Evolutionary conservation across 2,888 invertebrate species (phyloP).

Genomic region (Pantelozetes paolii): DNA sequence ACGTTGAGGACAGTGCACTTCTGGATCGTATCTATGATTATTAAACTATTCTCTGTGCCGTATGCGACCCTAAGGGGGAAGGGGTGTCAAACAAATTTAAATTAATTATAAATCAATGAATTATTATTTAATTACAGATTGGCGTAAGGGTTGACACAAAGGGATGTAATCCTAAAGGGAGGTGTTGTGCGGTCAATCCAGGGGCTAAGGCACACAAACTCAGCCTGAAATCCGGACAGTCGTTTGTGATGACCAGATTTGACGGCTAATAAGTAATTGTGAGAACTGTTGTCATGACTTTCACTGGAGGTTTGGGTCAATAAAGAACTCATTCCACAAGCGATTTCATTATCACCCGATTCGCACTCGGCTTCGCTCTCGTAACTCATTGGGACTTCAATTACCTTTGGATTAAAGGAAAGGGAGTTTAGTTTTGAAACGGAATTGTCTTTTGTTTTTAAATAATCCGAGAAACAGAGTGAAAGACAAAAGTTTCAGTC

Average conservation of each 20-base stretch:
- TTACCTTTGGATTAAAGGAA: conserved; percentile 57
- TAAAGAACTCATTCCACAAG: conserved; percentile 41
- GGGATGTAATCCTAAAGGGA: conserved; percentile 78
- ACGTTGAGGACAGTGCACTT: conserved; percentile 84
- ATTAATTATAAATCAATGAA: background rate
- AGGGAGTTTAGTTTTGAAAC: too few relatives aligned
- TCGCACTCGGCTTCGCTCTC: conserved; percentile 66
- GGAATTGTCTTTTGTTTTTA: too few relatives aligned
- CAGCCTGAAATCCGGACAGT: conserved; percentile 93
- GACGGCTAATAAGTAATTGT: conserved; percentile 60
- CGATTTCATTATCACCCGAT: conserved; percentile 56
- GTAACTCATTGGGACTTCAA: conserved; percentile 82
- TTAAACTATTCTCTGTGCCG: conserved; percentile 92
- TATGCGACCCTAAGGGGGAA: conserved; percentile 83
- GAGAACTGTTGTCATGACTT: conserved; percentile 27
- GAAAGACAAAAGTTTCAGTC: too few relatives aligned
- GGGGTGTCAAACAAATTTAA: background rate
- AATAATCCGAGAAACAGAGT: too few relatives aligned
- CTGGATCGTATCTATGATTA: conserved; percentile 89
- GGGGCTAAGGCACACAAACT: conserved; percentile 85
- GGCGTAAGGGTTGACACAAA: conserved; percentile 91
- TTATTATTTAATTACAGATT: conserved; percentile 69
- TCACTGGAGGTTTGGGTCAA: conserved; percentile 37
- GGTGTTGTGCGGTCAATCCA: conserved; percentile 68
- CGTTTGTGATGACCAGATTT: conserved; percentile 74